Evolutionary conservation across 2,797 vertebrate genomes (phyloP), one percentile per base, ranked within the genome.

Genomic region (Crax fasciolata): DNA sequence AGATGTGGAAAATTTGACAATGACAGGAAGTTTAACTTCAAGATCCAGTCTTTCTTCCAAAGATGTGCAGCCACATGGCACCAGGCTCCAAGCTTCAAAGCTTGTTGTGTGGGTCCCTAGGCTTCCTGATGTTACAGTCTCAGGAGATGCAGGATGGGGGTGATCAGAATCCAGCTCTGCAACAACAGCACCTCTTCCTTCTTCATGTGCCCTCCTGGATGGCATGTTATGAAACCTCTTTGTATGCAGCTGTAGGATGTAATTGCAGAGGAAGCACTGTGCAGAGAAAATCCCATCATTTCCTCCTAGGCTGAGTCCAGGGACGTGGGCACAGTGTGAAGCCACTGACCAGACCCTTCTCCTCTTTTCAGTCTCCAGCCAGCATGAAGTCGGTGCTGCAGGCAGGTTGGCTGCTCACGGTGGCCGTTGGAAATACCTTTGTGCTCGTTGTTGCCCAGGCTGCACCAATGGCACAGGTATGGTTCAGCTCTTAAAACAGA

Each of bases 301-400:
- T 91, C 32, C 66, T 75, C 63, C 63, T 78, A 51, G 66, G 38
- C 66, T 55, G 48, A 75, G 68, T 61, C 30, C 14, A 28, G 66
- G 25, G 52, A 17, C 17, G 21, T 57, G 59, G 55, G 68, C 72
- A 46, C 63, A 75, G 57, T 1, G 0, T 8, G 13, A 39, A 55
- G 28, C 32, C 83, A 75, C 85, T 96, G 82, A 96, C 67, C 61
- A 82, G 49, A 44, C 63, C 76, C 51, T 84, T 94, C 57, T 90
- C 25, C 94, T 61, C 92, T 83, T 88, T 87, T 11, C 97, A 99
- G 99, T 99, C 99, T 95, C 99, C 99, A 4, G 96, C 97, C 87
- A 99, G 98, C 97, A 99, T 99, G 99, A 99, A 99, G 97, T 99
- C 99, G 0, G 99, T 99, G 68, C 98, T 99, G 66, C 99, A 99